Evolutionary conservation across 2,797 vertebrate species (phyloP).

Genomic region (Eulemur albifrons): DNA sequence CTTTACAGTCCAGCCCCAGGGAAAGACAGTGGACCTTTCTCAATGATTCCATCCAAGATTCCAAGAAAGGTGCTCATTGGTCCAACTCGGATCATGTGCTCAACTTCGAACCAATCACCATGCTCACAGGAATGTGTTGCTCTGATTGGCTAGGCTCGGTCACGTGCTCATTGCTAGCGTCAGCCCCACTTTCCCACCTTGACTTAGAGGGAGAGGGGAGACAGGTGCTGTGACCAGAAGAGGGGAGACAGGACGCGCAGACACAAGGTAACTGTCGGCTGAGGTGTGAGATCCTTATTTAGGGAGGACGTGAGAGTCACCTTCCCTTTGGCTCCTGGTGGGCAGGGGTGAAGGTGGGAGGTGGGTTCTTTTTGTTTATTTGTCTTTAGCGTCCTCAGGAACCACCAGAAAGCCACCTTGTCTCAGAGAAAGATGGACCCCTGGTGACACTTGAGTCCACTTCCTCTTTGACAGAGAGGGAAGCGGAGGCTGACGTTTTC

Average conservation of each 20-base stretch:
- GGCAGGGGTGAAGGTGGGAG: background rate
- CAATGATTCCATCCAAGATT: background rate
- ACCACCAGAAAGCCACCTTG: background rate
- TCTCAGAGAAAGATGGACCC: background rate
- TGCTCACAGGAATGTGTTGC: background rate
- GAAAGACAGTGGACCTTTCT: background rate
- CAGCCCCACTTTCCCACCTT: too few relatives aligned
- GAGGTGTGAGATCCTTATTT: background rate
- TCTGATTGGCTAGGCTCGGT: constrained; percentile 18
- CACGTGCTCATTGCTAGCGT: background rate
- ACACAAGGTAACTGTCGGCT: background rate
- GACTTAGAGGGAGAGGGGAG: too few relatives aligned
- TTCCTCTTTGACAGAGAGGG: background rate
- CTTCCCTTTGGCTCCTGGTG: background rate
- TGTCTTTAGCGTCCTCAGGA: background rate
- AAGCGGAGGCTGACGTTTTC: background rate
- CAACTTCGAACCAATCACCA: background rate
- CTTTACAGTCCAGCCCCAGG: background rate
- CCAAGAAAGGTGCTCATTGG: background rate
- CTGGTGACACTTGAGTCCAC: background rate
- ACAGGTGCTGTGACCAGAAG: too few relatives aligned
- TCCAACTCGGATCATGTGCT: background rate
- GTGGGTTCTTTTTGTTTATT: background rate
- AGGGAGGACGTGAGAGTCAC: background rate
- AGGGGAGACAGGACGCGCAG: background rate